A percentile compares a stretch with the other conserved stretches of the same genome.
These are phyloP conservation scores for Argyra leucocephala DNA, from an alignment of 2,888 invertebrate genomes.

Conservation along the genomic window DNA sequence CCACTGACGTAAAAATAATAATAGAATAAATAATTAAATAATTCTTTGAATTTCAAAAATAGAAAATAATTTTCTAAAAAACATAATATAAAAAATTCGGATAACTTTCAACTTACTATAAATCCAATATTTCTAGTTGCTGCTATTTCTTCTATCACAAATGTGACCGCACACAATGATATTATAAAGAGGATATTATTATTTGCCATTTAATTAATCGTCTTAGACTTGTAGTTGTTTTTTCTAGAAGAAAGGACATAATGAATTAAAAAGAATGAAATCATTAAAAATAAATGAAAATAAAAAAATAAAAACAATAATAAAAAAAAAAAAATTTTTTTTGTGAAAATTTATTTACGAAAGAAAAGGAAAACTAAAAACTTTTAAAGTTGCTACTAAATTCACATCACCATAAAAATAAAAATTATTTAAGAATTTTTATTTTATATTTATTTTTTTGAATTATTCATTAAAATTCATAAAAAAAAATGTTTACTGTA, in stretches of 20 bases:
- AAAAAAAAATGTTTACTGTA: neutral
- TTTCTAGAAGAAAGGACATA: neutral
- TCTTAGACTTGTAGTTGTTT: neutral
- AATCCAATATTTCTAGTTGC: constrained; percentile 9
- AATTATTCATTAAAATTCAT: neutral
- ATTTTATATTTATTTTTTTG: neutral
- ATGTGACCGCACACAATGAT: constrained; percentile 8
- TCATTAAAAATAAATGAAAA: neutral
- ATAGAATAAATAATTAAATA: too few species aligned
- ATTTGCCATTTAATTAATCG: constrained; percentile 12
- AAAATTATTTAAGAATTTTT: neutral
- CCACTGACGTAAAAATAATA: too few species aligned
- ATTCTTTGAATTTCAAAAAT: too few species aligned
- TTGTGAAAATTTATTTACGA: too few species aligned
- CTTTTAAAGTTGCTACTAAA: too few species aligned
- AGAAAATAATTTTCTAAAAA: neutral
- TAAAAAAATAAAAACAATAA: neutral
- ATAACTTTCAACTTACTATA: neutral
- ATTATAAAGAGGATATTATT: constrained; percentile 8
- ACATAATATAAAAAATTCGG: neutral
- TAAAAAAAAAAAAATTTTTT: neutral
- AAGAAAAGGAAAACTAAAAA: neutral
- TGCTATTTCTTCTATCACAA: neutral
- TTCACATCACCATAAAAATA: neutral
- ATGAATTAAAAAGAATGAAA: neutral